These are phyloP conservation scores for Nasonia oneida DNA, from an alignment of 2,888 invertebrate genomes.

Conservation along the genomic window DNA sequence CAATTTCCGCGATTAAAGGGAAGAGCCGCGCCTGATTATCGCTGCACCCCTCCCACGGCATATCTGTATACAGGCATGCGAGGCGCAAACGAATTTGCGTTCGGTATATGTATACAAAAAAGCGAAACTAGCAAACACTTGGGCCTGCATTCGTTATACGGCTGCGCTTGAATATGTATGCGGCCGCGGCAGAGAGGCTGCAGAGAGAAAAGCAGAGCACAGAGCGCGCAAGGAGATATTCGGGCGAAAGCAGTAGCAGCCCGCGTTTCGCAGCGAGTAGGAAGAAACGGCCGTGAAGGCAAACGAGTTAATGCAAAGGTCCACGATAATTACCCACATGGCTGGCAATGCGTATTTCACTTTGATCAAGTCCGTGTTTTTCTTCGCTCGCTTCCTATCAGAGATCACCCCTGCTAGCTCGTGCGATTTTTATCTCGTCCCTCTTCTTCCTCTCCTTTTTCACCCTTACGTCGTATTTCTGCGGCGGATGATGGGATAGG, in stretches of 20 bases:
- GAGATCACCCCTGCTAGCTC: constrained; percentile 54
- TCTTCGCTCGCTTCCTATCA: constrained; percentile 77
- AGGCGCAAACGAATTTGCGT: constrained; percentile 36
- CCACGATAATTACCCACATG: constrained; percentile 79
- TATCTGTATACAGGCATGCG: no score
- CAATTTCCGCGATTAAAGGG: constrained; percentile 22
- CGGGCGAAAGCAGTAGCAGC: constrained; percentile 20
- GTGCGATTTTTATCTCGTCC: constrained; percentile 60
- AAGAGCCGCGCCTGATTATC: constrained; percentile 24
- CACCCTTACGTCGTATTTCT: constrained; percentile 72
- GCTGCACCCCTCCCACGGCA: background rate
- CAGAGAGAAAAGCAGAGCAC: constrained; percentile 55
- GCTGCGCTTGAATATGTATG: constrained; percentile 45
- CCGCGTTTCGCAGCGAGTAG: constrained; percentile 46
- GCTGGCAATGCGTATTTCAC: constrained; percentile 77
- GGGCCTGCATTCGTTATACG: constrained; percentile 37
- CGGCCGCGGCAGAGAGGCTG: constrained; percentile 46
- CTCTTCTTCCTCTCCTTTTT: constrained; percentile 66
- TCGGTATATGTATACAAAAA: background rate
- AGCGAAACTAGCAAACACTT: constrained; percentile 48
- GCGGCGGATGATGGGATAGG: constrained; percentile 69
- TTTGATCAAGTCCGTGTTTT: constrained; percentile 79
- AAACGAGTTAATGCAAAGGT: constrained; percentile 77
- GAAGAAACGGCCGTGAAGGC: constrained; percentile 64
- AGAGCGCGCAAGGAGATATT: constrained; percentile 34